Base-by-base conservation (phyloP, 2,888 invertebrate genomes). In the Deroplatys truncata region DNA sequence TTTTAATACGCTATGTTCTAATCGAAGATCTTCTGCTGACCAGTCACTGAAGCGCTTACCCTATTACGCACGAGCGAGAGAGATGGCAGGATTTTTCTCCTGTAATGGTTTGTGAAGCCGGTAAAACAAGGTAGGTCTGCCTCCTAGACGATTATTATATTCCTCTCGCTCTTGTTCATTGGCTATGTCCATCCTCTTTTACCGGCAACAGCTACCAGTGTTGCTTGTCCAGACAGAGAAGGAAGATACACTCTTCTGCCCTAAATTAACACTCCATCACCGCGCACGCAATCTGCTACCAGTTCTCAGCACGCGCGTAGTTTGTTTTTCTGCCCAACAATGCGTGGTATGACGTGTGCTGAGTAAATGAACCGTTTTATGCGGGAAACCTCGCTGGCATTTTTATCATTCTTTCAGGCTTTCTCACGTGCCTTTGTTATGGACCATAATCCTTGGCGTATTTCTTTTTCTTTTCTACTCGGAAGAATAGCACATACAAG, bases 231-330 rank as follows among this genome's bases (percentile, higher is more conserved):
- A 72, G 56, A 72, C 56, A 72, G 56, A 72, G 56, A 72, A 1
- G 7, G 56, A 5, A 5, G 20, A 72, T 72, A 43, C 43, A 43
- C 56, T 49, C 28, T 86, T 86, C n/a, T 49, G 86, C 86, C 56
- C 86, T 86, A 86, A 86, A 86, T 86, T 86, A 86, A 56, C 86
- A 86, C 86, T 86, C 86, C 86, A 86, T 86, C 86, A 86, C 86
- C 28, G 56, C 28, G 86, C 86, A 86, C 86, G 86, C 86, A 56
- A 86, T 35, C 84, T n/a, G 84, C 29, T 84, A 72, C 56, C 56
- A 72, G 56, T 72, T 72, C 56, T 72, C 56, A 72, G 56, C 56
- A 72, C 56, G 56, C 56, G 16, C 56, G 16, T 72, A 16, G 5
- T 72, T 72, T 72, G 56, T 72, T 72, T 72, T 72, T 72, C 56